Percentiles rank a stretch among this genome's conserved stretches.
Conservation (phyloP, 1,140 invertebrate genomes). For the Lamellibrachia luymesi region DNA sequence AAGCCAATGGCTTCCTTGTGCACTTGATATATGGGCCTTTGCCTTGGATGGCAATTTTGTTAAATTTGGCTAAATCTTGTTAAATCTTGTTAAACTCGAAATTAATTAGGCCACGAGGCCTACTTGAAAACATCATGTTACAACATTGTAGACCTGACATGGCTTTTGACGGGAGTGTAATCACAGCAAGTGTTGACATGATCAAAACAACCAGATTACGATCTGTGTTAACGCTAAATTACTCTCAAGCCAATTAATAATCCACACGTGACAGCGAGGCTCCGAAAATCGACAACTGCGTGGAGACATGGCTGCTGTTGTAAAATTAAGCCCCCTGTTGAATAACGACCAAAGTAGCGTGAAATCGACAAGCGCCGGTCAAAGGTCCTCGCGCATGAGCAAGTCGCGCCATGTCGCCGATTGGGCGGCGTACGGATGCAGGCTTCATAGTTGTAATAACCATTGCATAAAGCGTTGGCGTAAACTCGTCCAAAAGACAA, state of each 20-base stretch:
- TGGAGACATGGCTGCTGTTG: neutral
- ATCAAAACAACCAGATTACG: neutral
- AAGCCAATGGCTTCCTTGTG: no score
- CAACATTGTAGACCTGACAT: neutral
- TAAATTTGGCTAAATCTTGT: no score
- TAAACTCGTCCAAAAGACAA: neutral
- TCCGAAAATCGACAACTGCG: neutral
- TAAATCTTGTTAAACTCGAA: neutral
- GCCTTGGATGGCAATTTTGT: no score
- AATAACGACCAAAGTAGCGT: constrained; percentile 4
- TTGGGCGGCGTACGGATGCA: neutral
- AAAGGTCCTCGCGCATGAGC: constrained; percentile 2
- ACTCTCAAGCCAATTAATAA: neutral
- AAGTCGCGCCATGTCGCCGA: neutral
- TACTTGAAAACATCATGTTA: neutral
- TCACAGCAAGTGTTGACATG: neutral
- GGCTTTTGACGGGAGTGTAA: neutral
- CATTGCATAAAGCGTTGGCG: neutral
- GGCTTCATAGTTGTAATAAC: neutral
- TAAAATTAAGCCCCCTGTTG: neutral
- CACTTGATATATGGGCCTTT: no score
- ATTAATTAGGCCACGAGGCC: neutral
- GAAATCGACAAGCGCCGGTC: neutral
- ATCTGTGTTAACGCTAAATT: neutral
- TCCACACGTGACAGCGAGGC: neutral